A percentile compares a stretch with the other conserved stretches of the same genome.
phyloP scores from a whole-genome alignment of 2,888 invertebrate species.

The Germaria angustata region DNA sequence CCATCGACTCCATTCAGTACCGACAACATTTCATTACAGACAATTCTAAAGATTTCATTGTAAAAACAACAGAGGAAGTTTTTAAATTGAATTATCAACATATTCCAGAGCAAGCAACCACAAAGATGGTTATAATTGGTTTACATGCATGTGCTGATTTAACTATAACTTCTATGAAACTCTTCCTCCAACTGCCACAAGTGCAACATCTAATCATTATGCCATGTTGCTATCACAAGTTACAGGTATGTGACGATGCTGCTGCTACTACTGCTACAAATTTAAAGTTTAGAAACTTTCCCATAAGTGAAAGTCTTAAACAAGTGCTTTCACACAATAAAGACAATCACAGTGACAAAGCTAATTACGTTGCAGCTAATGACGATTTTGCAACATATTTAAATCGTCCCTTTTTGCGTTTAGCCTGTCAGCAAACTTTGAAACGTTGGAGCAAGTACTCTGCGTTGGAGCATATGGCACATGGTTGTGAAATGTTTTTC shows the following conservation, averaged over 20 bases:
- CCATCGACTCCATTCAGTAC: slow-evolving; percentile 82
- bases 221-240: slow-evolving; percentile 91
- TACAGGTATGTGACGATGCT: slow-evolving; percentile 76
- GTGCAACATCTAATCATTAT: slow-evolving; percentile 84
- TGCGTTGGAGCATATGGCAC: slow-evolving; percentile 78
- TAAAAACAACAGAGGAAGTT: slow-evolving; percentile 78
- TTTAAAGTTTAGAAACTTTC: slow-evolving; percentile 83
- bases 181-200: slow-evolving; percentile 83
- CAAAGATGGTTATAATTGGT: slow-evolving; percentile 81
- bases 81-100: slow-evolving; percentile 67
- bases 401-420: slow-evolving; percentile 85
- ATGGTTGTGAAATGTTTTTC: slow-evolving; percentile 81
- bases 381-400: slow-evolving; percentile 68
- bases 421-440: slow-evolving; percentile 86
- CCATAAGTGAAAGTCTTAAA: slow-evolving; percentile 82
- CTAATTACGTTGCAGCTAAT: neutral
- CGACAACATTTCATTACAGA: slow-evolving; percentile 82
- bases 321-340: slow-evolving; percentile 67
- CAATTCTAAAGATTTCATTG: slow-evolving; percentile 81
- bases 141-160: slow-evolving; percentile 90
- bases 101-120: slow-evolving; percentile 18
- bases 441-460: slow-evolving; percentile 81
- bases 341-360: slow-evolving; percentile 1
- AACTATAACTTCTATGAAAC: slow-evolving; percentile 84
- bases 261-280: neutral